Base-by-base conservation (phyloP, 2,888 invertebrate species). In the Allolobophora icterica region DNA sequence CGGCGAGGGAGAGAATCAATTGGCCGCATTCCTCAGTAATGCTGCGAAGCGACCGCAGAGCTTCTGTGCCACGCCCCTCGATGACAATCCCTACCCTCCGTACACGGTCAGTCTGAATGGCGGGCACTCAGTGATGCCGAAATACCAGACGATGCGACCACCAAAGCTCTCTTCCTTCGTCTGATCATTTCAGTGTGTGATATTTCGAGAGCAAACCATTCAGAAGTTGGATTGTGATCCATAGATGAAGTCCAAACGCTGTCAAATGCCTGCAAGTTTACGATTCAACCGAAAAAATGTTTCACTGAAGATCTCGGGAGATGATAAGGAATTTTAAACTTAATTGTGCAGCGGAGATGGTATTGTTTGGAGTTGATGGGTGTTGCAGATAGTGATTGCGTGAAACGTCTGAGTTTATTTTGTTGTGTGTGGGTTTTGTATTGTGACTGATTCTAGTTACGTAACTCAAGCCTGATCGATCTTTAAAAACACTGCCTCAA, bases 71-170 rank as follows among this genome's bases (percentile, higher is more conserved):
- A 87, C 87, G 0, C n/a, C 33, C 33, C 87, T 38, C 87, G 87
- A 87, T 24, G 87, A 34, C 38, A 71, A 13, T n/a, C 71, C 71
- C 11, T 71, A 71, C 71, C 87, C 87, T 38, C 35, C 87, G 17
- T 87, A 87, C 87, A 87, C 87, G 35, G 38, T 87, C 87, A 87
- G 87, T 38, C 87, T 87, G 2, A 87, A 87, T 24, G 87, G 87
- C 35, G 87, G 87, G 35, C 87, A 87, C 24, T 87, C 87, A 35
- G 87, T 87, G 87, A 87, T 87, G 87, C 87, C 87, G 15, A 87
- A 87, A 87, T 87, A 87, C 24, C 87, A 87, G 34, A 87, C 87
- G 19, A 87, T 87, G 87, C 87, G 87, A 87, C 15, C 87, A 11
- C 34, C 87, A 34, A 87, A 87, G 87, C 87, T 87, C 38, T n/a